These are phyloP conservation scores for Aphelocoma coerulescens DNA, from an alignment of 2,113 vertebrate species.

Conservation along the genomic window DNA sequence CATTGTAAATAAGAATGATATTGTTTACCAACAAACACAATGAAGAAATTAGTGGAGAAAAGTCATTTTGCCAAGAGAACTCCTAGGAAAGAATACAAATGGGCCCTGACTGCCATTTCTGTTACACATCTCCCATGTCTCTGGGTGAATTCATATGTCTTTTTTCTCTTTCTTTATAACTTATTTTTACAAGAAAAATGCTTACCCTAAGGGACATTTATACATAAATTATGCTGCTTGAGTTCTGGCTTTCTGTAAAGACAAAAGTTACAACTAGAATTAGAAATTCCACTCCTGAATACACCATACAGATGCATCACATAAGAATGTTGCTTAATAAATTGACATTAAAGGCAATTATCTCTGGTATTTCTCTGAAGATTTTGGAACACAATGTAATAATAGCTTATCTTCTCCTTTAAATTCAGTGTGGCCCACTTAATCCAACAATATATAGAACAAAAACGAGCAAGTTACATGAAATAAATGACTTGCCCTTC, in stretches of 20 bases:
- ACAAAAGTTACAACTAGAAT: neutral
- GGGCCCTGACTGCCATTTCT: neutral
- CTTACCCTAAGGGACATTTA: neutral
- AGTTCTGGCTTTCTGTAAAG: neutral
- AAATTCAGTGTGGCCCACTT: neutral
- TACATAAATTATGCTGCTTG: neutral
- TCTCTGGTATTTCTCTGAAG: conserved; percentile 39
- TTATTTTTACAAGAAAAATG: neutral
- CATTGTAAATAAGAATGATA: neutral
- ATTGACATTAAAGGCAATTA: conserved; percentile 29
- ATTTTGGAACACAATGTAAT: conserved; percentile 6
- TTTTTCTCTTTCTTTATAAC: neutral
- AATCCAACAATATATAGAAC: neutral
- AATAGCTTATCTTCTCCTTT: neutral
- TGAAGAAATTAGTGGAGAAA: neutral
- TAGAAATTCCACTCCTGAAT: neutral
- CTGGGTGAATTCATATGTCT: neutral
- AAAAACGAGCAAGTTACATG: neutral
- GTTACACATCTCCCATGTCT: neutral
- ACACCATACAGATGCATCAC: neutral
- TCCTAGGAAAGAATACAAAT: neutral
- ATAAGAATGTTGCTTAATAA: neutral
- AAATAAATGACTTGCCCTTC: neutral
- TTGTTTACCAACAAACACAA: neutral
- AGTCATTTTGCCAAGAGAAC: neutral